These are phyloP conservation scores for Herminia tarsipennalis DNA, from an alignment of 2,888 invertebrate species.

Conservation along the genomic window DNA sequence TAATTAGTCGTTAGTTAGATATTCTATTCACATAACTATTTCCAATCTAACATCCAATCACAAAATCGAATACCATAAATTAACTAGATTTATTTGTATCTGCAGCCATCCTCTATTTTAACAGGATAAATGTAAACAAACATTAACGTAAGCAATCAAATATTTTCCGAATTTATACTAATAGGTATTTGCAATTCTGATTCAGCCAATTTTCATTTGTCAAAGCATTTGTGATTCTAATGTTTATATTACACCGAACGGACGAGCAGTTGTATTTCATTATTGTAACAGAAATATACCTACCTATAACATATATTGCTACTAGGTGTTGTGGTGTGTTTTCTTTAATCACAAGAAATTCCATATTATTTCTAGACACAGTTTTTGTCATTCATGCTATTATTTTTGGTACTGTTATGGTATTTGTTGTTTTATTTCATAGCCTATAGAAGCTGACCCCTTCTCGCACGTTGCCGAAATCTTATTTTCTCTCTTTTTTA, in stretches of 20 bases:
- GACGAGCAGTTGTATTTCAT: constrained; percentile 30
- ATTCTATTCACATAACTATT: no score
- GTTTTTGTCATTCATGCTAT: no score
- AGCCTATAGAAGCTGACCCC: no score
- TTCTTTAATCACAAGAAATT: no score
- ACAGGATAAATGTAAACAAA: constrained; percentile 13
- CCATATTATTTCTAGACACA: no score
- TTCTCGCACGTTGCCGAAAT: not conserved
- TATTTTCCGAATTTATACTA: constrained; percentile 23
- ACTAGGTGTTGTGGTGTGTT: not conserved
- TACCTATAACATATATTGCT: not conserved
- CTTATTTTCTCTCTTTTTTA: not conserved
- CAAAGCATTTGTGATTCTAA: constrained; percentile 31
- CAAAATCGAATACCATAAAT: not conserved
- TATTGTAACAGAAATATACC: constrained; percentile 6
- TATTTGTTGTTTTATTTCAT: no score
- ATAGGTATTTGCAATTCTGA: constrained; percentile 30
- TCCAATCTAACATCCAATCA: not conserved
- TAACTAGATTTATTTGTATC: not conserved
- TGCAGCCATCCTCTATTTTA: constrained; percentile 6
- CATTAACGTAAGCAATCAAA: constrained; percentile 7
- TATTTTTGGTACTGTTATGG: no score
- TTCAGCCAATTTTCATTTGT: constrained; percentile 17
- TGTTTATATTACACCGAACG: constrained; percentile 27
- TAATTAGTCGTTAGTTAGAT: no score